phyloP scores from a whole-genome alignment of 2,113 vertebrate species.

The Kryptolebias marmoratus region DNA sequence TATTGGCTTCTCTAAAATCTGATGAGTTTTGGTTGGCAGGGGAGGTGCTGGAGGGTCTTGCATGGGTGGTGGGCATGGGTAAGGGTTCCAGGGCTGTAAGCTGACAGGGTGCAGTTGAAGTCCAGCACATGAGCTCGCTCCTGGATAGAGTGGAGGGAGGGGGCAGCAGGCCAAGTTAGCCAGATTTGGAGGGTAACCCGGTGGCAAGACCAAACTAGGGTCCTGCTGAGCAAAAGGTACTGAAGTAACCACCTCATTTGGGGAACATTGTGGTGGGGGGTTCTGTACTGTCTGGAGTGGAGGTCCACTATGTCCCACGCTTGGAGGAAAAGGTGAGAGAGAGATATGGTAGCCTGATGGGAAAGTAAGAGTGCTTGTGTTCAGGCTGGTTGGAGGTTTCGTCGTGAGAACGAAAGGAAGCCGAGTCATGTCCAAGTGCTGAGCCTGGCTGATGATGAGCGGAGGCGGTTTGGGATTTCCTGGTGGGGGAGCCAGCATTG shows the following conservation, averaged over 20 bases:
- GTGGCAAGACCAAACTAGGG: constrained; percentile 85
- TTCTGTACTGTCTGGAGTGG: constrained; percentile 87
- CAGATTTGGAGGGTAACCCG: constrained; percentile 88
- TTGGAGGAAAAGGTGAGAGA: constrained; percentile 86
- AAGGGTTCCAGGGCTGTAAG: constrained; percentile 95
- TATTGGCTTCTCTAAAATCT: constrained; percentile 90
- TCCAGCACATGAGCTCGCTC: constrained; percentile 89
- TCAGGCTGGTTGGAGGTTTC: constrained; percentile 89
- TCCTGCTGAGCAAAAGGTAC: constrained; percentile 89
- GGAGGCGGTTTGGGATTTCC: constrained; percentile 87
- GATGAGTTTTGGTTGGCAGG: constrained; percentile 86
- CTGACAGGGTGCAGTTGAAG: constrained; percentile 92
- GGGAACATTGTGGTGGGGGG: constrained; percentile 81
- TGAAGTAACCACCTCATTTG: constrained; percentile 86
- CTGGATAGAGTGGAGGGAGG: constrained; percentile 93
- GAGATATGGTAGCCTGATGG: constrained; percentile 90
- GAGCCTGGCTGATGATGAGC: constrained; percentile 87
- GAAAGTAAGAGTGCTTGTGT: constrained; percentile 87
- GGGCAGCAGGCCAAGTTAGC: constrained; percentile 88
- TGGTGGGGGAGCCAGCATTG: constrained; percentile 83
- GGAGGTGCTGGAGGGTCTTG: constrained; percentile 85
- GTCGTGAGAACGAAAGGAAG: constrained; percentile 89
- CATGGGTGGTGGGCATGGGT: constrained; percentile 88
- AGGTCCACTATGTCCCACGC: constrained; percentile 83
- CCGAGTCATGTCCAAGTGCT: constrained; percentile 91